A percentile compares a stretch with the other conserved stretches of the same genome.
Conservation (phyloP, 2,888 invertebrate species). For the Apocheima hispidaria region DNA sequence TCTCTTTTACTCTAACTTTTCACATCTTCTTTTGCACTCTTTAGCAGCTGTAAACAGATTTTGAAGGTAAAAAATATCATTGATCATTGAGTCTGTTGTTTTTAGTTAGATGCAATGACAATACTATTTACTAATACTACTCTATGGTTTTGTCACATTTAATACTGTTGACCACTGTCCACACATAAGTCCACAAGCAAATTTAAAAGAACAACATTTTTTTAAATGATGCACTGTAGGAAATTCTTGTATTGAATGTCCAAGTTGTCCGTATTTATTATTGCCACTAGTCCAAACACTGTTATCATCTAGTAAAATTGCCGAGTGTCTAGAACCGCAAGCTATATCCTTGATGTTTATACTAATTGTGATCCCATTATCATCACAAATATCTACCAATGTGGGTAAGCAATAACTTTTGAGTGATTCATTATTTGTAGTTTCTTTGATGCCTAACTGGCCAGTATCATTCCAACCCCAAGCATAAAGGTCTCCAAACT, state of each 20-base stretch:
- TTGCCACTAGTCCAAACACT: constrained; percentile 91
- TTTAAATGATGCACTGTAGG: constrained; percentile 63
- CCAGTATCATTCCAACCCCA: constrained; percentile 98
- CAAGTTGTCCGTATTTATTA: constrained; percentile 94
- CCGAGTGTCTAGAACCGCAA: constrained; percentile 92
- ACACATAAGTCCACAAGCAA: constrained; percentile 58
- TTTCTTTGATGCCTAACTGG: constrained; percentile 90
- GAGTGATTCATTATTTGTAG: constrained; percentile 49
- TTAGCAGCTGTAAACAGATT: no score
- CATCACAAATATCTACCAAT: constrained; percentile 70
- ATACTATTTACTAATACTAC: no score
- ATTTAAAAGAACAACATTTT: constrained; percentile 58
- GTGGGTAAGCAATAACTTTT: constrained; percentile 69
- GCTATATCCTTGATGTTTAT: constrained; percentile 87
- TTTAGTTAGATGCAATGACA: not conserved
- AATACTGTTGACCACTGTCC: constrained; percentile 73
- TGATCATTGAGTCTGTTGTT: not conserved
- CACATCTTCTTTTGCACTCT: no score
- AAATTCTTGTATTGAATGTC: constrained; percentile 64
- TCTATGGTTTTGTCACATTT: constrained; percentile 7
- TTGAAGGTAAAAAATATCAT: no score
- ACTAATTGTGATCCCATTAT: constrained; percentile 72
- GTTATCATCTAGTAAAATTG: constrained; percentile 88
- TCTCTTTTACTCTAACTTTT: no score
- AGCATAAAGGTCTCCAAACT: constrained; percentile 92